phyloP scores from a whole-genome alignment of 1,140 invertebrate genomes.

The Caerostris darwini region DNA sequence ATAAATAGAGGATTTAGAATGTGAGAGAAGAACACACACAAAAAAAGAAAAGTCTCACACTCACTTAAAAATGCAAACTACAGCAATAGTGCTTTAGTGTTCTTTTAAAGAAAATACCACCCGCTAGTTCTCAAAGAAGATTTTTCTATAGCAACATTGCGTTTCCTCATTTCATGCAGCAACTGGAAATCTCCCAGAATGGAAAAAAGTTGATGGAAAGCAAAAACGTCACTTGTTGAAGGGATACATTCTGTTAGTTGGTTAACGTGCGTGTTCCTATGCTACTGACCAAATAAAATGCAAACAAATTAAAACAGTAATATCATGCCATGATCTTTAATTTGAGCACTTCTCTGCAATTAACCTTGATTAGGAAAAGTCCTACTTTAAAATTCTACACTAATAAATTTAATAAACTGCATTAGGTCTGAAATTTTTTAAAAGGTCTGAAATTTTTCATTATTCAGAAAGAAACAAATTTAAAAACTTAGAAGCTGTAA shows the following conservation, averaged over 20 bases:
- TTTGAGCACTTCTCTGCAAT: not conserved
- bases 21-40: not conserved
- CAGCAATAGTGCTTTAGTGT: conserved; percentile 45
- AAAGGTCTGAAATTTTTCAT: conserved; percentile 3
- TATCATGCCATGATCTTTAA: conserved; percentile 41
- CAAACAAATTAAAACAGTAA: conserved; percentile 45
- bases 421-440: conserved; percentile 28
- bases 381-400: not conserved
- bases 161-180: conserved; percentile 49
- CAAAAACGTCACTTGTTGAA: conserved; percentile 57
- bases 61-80: conserved; percentile 65
- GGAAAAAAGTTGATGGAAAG: conserved; percentile 12
- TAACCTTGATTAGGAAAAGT: conserved; percentile 16
- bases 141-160: conserved; percentile 51
- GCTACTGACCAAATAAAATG: conserved; percentile 36
- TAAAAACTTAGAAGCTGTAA: not conserved
- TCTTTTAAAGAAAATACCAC: conserved; percentile 53
- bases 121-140: conserved; percentile 24
- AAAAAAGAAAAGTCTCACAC: not conserved
- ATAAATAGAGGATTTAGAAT: conserved; percentile 64
- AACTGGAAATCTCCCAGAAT: conserved; percentile 44
- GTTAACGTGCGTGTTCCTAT: conserved; percentile 19
- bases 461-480: not conserved
- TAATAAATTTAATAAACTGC: conserved; percentile 30
- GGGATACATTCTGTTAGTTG: not conserved